Conservation (phyloP, 2,888 invertebrate genomes). For the Rhorus exstirpatorius region DNA sequence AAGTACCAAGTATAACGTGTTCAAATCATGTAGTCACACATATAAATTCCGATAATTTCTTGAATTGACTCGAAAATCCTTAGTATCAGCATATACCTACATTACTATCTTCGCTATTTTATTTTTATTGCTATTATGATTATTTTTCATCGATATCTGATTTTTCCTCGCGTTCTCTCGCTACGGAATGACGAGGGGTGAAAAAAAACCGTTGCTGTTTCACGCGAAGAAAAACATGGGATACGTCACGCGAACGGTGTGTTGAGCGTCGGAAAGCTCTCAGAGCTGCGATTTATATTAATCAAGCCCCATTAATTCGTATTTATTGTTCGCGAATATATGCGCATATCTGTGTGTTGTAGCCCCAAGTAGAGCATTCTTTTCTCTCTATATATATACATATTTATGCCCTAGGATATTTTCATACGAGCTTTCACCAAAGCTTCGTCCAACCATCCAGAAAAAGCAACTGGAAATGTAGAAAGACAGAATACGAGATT, state of each 20-base stretch:
- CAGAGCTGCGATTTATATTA: slow-evolving; percentile 72
- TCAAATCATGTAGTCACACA: too few species aligned
- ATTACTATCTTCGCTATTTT: too few species aligned
- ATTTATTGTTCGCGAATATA: slow-evolving; percentile 68
- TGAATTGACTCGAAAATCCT: too few species aligned
- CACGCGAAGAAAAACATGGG: background rate
- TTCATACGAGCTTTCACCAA: slow-evolving; percentile 41
- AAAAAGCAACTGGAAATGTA: background rate
- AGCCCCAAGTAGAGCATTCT: slow-evolving; percentile 10
- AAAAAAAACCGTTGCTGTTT: background rate
- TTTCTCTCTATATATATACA: background rate
- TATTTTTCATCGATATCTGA: background rate
- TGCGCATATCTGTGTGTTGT: background rate
- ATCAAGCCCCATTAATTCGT: slow-evolving; percentile 72
- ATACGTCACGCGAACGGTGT: background rate
- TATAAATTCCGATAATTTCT: too few species aligned
- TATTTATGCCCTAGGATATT: slow-evolving; percentile 53
- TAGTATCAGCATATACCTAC: too few species aligned
- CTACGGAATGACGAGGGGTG: background rate
- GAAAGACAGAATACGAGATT: slow-evolving; percentile 24
- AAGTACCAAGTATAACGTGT: too few species aligned
- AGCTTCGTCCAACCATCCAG: slow-evolving; percentile 27
- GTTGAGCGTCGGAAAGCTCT: background rate
- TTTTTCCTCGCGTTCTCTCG: background rate
- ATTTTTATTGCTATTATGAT: too few species aligned